Evolutionary conservation across 2,113 vertebrate genomes (phyloP), one percentile per base, ranked within the genome.

Genomic region (Lota lota): DNA sequence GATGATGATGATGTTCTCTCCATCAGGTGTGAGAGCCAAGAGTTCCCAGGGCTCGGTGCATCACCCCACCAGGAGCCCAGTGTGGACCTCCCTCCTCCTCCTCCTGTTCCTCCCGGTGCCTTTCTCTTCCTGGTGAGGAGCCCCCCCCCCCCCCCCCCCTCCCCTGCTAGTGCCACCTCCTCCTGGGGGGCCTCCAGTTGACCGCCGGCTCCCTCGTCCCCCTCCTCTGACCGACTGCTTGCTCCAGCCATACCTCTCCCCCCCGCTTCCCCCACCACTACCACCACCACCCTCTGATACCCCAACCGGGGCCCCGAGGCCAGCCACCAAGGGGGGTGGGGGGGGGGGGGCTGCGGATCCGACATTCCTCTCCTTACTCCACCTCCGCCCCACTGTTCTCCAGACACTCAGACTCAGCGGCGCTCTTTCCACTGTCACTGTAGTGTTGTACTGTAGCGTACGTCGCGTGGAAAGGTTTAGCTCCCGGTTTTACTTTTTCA

Each of bases 21-120:
- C 40, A 1, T n/a, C 58, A 96, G 95, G 95, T 85, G 96, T 96
- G 51, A 95, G 95, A 89, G 93, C 95, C 61, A 97, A 96, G 70
- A 99, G 92, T 75, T 87, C 89, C 80, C 94, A 97, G 80, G 72
- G 89, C 22, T 91, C 94, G 0, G 79, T 96, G 75, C 93, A 92
- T 66, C 53, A 76, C 51, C 69, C 87, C 40, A 87, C 92, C 18
- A 77, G 66, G 51, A 92, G 87, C 58, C 90, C 91, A 0, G 79
- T 89, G 3, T 95, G 94, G 84, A 82, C 94, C 47, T 88, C 87
- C 0, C 80, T 95, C 74, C 84, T 97, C 0, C 80, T 95, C 73
- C 84, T 97, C 71, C 87, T 96, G 88, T 91, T 95, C 88, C 91
- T 93, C 72, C 76, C 95, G 88, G 90, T 97, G 89, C 94, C 95